These are phyloP conservation scores for Chloropsis hardwickii DNA, from an alignment of 2,113 vertebrate species.

Conservation along the genomic window DNA sequence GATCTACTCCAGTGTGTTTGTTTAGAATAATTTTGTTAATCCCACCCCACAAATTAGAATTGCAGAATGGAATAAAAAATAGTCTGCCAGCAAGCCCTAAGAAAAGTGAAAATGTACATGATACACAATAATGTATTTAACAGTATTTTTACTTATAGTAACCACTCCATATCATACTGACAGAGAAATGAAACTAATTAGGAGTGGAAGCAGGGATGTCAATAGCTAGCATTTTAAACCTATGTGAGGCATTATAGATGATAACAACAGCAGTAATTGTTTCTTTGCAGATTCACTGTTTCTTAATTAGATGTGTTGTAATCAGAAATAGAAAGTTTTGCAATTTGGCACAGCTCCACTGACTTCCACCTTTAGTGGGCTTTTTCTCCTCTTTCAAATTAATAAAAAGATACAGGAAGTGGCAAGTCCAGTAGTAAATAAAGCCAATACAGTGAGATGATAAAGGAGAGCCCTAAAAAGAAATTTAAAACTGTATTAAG, in stretches of 20 bases:
- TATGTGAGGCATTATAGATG: neutral
- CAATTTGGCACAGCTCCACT: neutral
- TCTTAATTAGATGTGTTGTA: neutral
- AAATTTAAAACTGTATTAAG: neutral
- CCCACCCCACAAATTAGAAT: neutral
- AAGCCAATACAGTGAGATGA: neutral
- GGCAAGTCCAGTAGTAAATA: neutral
- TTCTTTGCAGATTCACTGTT: neutral
- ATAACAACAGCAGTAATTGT: neutral
- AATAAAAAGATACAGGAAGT: neutral
- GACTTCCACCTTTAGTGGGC: neutral
- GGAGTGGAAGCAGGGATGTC: neutral
- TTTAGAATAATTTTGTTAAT: neutral
- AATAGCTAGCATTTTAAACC: neutral
- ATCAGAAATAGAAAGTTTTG: neutral
- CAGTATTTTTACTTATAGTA: neutral
- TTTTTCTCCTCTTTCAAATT: neutral
- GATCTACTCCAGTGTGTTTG: accelerated
- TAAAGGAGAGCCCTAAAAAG: neutral
- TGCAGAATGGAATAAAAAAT: neutral
- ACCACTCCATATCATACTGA: neutral
- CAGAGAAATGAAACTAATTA: neutral
- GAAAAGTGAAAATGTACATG: neutral
- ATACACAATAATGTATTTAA: neutral
- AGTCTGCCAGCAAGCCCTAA: neutral